Evolutionary conservation across 2,888 invertebrate species (phyloP).

Genomic region (Norana najaformis): DNA sequence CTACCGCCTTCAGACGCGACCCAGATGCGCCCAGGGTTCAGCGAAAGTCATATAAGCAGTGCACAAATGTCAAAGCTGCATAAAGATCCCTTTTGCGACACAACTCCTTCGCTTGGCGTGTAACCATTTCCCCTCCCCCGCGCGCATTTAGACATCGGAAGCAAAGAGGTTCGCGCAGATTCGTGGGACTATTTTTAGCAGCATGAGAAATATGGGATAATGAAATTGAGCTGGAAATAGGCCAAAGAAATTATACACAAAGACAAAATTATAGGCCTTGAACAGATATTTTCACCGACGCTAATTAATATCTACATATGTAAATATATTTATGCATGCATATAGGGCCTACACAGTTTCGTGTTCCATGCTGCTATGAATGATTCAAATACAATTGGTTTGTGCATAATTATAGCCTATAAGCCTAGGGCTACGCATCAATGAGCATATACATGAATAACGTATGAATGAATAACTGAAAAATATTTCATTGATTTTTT

Average conservation of each 20-base stretch:
- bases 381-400: not conserved
- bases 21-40: not conserved
- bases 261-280: too few relatives aligned
- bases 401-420: not conserved
- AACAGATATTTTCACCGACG: too few relatives aligned
- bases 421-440: not conserved
- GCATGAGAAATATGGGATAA: not conserved
- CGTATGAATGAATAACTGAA: not conserved
- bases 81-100: not conserved
- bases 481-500: not conserved
- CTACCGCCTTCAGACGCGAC: not conserved
- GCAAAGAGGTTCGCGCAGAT: not conserved
- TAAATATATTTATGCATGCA: too few relatives aligned
- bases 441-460: not conserved
- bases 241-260: not conserved
- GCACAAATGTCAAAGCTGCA: not conserved
- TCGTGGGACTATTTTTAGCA: not conserved
- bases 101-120: not conserved
- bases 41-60: not conserved
- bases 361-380: not conserved
- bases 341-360: not conserved
- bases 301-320: too few relatives aligned
- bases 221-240: not conserved
- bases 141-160: not conserved
- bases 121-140: not conserved